phyloP scores from a whole-genome alignment of 2,888 invertebrate species.

The Eugnorisma glareosa region DNA sequence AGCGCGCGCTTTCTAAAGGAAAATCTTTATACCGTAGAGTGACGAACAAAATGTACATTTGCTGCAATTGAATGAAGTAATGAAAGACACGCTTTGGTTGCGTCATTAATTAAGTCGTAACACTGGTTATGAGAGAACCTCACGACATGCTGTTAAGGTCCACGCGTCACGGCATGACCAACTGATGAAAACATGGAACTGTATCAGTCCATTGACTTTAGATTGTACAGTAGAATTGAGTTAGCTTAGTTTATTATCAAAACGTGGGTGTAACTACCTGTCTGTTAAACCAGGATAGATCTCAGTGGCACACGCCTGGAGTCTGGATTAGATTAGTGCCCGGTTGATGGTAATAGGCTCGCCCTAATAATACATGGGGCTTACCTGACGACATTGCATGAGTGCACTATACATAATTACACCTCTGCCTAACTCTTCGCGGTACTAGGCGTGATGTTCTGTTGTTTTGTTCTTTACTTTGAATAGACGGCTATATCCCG shows the following conservation, averaged over 20 bases:
- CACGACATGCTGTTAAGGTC: slow-evolving; percentile 21
- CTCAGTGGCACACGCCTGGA: too few species aligned
- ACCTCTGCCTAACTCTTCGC: too few species aligned
- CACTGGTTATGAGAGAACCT: not conserved
- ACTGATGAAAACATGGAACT: not conserved
- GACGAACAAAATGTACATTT: not conserved
- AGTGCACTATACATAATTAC: too few species aligned
- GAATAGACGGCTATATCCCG: too few species aligned
- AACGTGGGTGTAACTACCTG: not conserved
- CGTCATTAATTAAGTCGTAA: slow-evolving; percentile 16
- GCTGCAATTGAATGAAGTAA: slow-evolving; percentile 1
- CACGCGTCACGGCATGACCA: slow-evolving; percentile 8
- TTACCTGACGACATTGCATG: too few species aligned
- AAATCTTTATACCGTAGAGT: not conserved
- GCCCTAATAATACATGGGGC: too few species aligned
- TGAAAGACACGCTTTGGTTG: not conserved
- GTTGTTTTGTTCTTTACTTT: too few species aligned
- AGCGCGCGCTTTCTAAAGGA: not conserved
- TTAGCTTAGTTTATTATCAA: not conserved
- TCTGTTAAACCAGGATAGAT: too few species aligned
- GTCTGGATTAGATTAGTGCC: too few species aligned
- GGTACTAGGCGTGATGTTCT: too few species aligned
- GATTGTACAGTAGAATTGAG: not conserved
- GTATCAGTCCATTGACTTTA: not conserved
- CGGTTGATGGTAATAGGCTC: too few species aligned